Evolutionary conservation across 2,888 invertebrate genomes (phyloP).

Genomic region (Vanessa cardui): DNA sequence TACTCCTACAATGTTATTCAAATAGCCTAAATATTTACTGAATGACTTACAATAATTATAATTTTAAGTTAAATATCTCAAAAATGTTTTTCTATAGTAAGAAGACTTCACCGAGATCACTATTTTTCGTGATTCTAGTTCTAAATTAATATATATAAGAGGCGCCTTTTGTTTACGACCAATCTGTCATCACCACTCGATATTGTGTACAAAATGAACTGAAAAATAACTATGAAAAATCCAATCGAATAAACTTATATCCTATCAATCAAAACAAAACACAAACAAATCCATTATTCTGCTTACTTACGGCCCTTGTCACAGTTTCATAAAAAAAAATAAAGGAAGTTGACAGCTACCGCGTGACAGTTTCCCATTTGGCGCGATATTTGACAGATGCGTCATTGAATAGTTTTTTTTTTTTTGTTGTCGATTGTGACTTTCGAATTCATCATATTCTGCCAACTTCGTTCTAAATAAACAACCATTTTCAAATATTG

Average conservation of each 20-base stretch:
- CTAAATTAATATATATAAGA: not conserved
- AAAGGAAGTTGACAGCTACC: constrained; percentile 46
- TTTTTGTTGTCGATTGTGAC: constrained; percentile 18
- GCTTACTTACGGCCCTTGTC: constrained; percentile 44
- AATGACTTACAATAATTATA: no score
- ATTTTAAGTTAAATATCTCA: no score
- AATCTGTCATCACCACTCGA: not conserved
- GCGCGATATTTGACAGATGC: constrained; percentile 44
- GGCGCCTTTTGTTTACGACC: not conserved
- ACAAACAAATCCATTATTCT: constrained; percentile 37
- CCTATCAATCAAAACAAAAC: constrained; percentile 36
- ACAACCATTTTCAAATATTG: not conserved
- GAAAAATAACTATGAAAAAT: constrained; percentile 10
- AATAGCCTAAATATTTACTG: no score
- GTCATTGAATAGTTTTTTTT: constrained; percentile 38
- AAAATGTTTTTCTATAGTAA: no score
- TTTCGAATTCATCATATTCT: not conserved
- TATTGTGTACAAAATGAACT: not conserved
- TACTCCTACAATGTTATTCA: no score
- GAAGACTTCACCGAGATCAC: no score
- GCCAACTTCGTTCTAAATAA: constrained; percentile 9
- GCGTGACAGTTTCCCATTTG: constrained; percentile 46
- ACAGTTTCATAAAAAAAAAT: constrained; percentile 43
- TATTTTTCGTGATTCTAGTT: not conserved
- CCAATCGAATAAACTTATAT: constrained; percentile 19